Base-by-base conservation (phyloP, 2,888 invertebrate species). In the Abrostola tripartita region DNA sequence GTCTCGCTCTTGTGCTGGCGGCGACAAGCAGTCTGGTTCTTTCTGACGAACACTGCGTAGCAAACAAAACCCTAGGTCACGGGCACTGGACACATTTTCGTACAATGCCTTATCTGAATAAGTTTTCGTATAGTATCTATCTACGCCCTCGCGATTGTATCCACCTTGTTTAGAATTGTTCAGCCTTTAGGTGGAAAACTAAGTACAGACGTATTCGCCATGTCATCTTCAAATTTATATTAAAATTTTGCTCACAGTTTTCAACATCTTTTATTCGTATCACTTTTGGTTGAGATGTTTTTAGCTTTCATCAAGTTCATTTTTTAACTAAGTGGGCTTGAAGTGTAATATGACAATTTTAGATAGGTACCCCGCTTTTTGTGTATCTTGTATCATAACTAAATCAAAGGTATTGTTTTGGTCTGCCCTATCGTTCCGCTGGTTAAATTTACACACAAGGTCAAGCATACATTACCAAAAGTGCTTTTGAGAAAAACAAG, bases 1-100 rank as follows among this genome's bases (percentile, higher is more conserved):
- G 84, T 93, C 93, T 89, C 89, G 79, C 85, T 93, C 89, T 81
- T 78, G 72, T 82, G 85, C 85, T 84, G 88, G 89, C 89, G 94
- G 94, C 94, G 94, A 93, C 94, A 94, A 88, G 94, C 94, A 87
- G 94, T 94, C 94, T 94, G 94, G 89, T 89, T 83, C 85, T 87
- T 88, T 89, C 88, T 87, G 87, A 78, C 91, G 87, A 84, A 86
- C 85, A 88, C 81, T 83, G 85, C 89, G 85, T 84, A 79, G 92
- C 87, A 92, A 93, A 92, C 87, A 86, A 91, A 92, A 92, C 93
- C 90, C 91, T 92, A 92, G 89, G 89, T 90, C 90, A 90, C 80
- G 88, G 87, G 85, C 90, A 81, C 87, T 92, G 91, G 88, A 91
- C 88, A 87, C 85, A 90, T 92, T 92, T 92, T 94, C 82, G 88